Base-by-base conservation (phyloP, 2,888 invertebrate genomes). In the Clanis bilineata region DNA sequence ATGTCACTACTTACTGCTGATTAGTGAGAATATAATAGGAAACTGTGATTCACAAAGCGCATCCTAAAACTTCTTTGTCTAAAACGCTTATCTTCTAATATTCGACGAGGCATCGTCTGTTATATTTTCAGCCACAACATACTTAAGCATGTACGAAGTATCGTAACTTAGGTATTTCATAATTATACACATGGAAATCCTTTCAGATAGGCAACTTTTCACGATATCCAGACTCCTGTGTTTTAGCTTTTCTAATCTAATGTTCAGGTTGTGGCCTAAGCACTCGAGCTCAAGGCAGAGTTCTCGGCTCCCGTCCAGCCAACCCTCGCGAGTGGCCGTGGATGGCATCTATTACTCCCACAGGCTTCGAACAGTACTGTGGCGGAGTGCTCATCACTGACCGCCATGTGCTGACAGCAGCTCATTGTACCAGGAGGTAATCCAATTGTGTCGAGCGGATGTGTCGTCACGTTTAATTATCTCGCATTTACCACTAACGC, bases 381-480 rank as follows among this genome's bases (percentile, higher is more conserved):
- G 97, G 97, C 0, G 97, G 97, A 0, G 95, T 94, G 0, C 92
- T 97, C 45, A 95, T 97, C 66, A 96, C 97, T 0, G 95, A 96
- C 72, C 90, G 94, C 58, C 96, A 96, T 76, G 93, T 97, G 15
- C 90, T 97, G 0, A 97, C 96, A 0, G 96, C 96, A 1, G 95
- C 96, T 0, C 96, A 96, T 75, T 96, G 96, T 75, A 93, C 94
- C 7, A 87, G 93, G 64, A 91, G 92, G 95, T 95, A 85, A 41
- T 28, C 15, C 36, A 23, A 39, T 55, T 55, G 12, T 36, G 6
- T 21, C 23, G 23, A 18, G 36, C 32, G 7, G 55, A 38, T 15
- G 22, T 25, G 32, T 23, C 38, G 9, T 21, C 55, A 3, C 38
- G 12, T 12, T 32, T 22, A 21, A 38, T 56, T 38, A 38, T 56